phyloP scores from a whole-genome alignment of 2,888 invertebrate species.

The Cephus pygmeus region DNA sequence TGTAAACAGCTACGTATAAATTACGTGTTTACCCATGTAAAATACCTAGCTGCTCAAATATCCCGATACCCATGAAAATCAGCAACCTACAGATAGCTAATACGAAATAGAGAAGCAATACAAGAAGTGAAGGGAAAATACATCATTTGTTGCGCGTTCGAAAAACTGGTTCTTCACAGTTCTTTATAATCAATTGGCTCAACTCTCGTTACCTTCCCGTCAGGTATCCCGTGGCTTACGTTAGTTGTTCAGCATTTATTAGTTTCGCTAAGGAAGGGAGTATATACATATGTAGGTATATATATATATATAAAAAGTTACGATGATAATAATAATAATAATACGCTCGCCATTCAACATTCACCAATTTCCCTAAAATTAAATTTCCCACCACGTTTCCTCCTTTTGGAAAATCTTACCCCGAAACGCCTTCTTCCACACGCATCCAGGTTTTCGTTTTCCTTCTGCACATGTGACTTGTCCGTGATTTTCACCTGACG shows the following conservation, averaged over 20 bases:
- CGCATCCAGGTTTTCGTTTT: slow-evolving; percentile 39
- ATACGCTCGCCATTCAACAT: neutral
- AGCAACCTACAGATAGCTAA: neutral
- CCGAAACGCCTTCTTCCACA: slow-evolving; percentile 43
- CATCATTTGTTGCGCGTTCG: neutral
- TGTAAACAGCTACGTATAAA: neutral
- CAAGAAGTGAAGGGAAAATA: slow-evolving; percentile 23
- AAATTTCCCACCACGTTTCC: neutral
- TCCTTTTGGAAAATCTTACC: slow-evolving; percentile 37
- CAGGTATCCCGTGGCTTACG: neutral
- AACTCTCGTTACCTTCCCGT: neutral
- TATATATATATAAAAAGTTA: too few relatives aligned
- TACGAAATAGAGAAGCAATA: neutral
- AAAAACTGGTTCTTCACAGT: neutral
- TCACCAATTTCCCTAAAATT: neutral
- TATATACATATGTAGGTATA: too few relatives aligned
- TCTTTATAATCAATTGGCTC: neutral
- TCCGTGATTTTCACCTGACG: slow-evolving; percentile 12
- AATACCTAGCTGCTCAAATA: neutral
- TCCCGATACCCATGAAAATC: neutral
- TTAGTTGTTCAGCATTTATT: slow-evolving; percentile 20
- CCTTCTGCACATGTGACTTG: slow-evolving; percentile 23
- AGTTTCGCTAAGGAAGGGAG: slow-evolving; percentile 10
- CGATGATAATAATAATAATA: neutral
- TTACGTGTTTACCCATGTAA: neutral